Evolutionary conservation across 1,140 invertebrate species (phyloP).

Genomic region (Philotrypesis tridentata): DNA sequence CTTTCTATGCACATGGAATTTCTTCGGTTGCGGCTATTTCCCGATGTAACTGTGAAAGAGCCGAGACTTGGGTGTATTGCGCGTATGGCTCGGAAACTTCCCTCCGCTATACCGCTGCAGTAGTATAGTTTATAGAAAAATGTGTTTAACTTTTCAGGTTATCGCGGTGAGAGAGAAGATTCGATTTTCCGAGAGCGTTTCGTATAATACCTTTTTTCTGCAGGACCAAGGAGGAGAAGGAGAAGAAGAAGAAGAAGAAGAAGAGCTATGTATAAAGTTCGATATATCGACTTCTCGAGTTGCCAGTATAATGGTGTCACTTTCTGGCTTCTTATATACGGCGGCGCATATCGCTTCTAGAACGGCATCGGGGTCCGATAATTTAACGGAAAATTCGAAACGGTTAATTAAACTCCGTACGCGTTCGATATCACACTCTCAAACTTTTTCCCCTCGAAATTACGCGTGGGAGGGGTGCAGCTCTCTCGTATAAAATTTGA

Average conservation of each 20-base stretch:
- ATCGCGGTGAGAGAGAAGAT: not conserved
- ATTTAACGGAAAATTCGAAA: not conserved
- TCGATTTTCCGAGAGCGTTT: not conserved
- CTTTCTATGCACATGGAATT: not conserved
- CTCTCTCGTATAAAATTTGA: too few relatives aligned
- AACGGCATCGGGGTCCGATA: too few relatives aligned
- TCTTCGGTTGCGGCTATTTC: not conserved
- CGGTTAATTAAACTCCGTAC: not conserved
- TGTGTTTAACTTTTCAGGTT: constrained; percentile 25
- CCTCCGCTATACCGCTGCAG: not conserved
- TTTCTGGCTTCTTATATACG: not conserved
- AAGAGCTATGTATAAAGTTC: too few relatives aligned
- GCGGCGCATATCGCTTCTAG: too few relatives aligned
- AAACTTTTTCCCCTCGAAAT: too few relatives aligned
- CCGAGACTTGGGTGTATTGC: not conserved
- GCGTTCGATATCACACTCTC: too few relatives aligned
- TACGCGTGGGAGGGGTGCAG: too few relatives aligned
- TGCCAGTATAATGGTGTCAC: not conserved
- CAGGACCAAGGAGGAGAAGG: too few relatives aligned
- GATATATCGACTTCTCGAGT: not conserved
- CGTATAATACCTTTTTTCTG: too few relatives aligned
- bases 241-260: too few relatives aligned
- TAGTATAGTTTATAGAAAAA: constrained; percentile 14
- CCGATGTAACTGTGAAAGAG: not conserved
- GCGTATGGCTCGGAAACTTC: not conserved